These are phyloP conservation scores for Ailurus styani DNA, from an alignment of 2,113 vertebrate genomes.

Conservation along the genomic window DNA sequence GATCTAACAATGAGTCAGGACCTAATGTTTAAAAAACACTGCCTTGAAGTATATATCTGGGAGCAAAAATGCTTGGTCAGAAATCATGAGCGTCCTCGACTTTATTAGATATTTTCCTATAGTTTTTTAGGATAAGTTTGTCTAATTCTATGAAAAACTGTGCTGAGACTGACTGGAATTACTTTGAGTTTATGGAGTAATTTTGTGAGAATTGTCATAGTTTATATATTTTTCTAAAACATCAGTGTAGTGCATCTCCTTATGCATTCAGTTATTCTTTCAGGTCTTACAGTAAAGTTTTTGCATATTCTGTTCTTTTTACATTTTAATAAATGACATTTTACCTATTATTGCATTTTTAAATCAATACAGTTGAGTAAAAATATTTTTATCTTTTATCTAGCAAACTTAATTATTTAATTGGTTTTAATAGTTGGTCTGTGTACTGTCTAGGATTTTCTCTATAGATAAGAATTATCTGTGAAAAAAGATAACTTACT, in stretches of 20 bases:
- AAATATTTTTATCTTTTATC: background rate
- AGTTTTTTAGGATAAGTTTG: background rate
- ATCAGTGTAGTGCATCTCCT: background rate
- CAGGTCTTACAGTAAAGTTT: background rate
- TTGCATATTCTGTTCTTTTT: background rate
- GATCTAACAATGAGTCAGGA: background rate
- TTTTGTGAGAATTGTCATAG: background rate
- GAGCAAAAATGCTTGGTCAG: background rate
- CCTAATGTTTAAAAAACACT: background rate
- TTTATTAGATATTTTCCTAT: background rate
- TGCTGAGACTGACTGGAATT: background rate
- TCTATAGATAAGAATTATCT: background rate
- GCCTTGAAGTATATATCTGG: background rate
- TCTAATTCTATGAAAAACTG: background rate
- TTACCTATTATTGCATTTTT: background rate
- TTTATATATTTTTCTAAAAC: background rate
- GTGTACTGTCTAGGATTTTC: background rate
- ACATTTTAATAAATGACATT: background rate
- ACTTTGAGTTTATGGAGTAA: background rate
- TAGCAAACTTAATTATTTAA: background rate
- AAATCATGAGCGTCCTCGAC: background rate
- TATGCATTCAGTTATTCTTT: background rate
- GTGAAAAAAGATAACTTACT: background rate
- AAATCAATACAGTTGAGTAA: background rate
- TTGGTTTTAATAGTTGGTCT: background rate